Conservation (phyloP, 2,113 vertebrate species). For the Psammodynastes pulverulentus region DNA sequence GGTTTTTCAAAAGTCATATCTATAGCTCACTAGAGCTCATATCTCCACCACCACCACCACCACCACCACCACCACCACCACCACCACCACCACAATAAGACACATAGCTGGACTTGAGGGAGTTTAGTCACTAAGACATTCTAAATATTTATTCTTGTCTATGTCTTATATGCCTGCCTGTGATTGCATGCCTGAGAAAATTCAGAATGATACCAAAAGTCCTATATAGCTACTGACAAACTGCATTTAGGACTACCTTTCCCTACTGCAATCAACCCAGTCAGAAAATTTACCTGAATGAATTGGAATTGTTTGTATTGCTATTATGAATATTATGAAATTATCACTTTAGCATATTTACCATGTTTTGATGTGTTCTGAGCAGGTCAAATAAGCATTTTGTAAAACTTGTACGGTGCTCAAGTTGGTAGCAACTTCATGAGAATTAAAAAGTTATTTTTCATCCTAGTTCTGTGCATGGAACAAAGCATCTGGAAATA, state of each 20-base stretch:
- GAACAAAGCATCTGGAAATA: slow-evolving; percentile 32
- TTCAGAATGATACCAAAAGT: background rate
- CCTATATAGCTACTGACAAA: background rate
- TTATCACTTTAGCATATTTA: background rate
- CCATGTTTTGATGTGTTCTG: background rate
- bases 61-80: background rate
- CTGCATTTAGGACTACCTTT: background rate
- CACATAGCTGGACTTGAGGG: background rate
- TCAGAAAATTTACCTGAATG: background rate
- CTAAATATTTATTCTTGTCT: background rate
- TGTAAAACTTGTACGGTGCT: slow-evolving; percentile 24
- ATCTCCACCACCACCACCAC: background rate
- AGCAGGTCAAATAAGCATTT: background rate
- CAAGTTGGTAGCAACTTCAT: slow-evolving; percentile 31
- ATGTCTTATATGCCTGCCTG: background rate
- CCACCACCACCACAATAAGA: background rate
- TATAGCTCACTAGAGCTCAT: background rate
- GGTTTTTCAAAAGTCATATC: background rate
- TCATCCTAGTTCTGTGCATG: slow-evolving; percentile 18
- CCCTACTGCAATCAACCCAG: background rate
- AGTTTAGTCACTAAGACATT: background rate
- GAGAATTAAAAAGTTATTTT: slow-evolving; percentile 29
- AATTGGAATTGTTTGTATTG: background rate
- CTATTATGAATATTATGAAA: background rate
- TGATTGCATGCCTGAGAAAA: background rate